A percentile compares a stretch with the other conserved stretches of the same genome.
phyloP scores from a whole-genome alignment of 2,113 vertebrate genomes.

The Tautogolabrus adspersus region DNA sequence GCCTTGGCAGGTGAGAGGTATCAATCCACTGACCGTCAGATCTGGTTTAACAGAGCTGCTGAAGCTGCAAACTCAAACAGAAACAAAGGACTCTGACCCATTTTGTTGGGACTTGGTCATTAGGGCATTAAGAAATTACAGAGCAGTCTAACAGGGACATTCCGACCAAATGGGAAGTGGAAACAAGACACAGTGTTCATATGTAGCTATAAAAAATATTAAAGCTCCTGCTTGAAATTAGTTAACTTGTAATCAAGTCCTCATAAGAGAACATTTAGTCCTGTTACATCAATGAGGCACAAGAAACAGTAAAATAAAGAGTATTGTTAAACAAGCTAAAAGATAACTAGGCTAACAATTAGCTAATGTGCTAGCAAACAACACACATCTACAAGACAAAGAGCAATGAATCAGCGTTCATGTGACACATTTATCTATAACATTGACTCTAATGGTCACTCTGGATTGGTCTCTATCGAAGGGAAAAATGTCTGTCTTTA shows the following conservation, averaged over 20 bases:
- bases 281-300: too few species aligned
- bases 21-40: slow-evolving; percentile 27
- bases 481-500: too few species aligned
- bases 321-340: too few species aligned
- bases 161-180: neutral
- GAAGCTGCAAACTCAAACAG: slow-evolving; percentile 18
- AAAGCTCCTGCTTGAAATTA: neutral
- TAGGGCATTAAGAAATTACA: slow-evolving; percentile 8
- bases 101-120: slow-evolving; percentile 1
- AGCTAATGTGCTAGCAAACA: too few species aligned
- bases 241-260: neutral
- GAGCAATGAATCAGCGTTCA: too few species aligned
- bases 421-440: too few species aligned
- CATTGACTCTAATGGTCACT: too few species aligned
- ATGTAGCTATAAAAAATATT: neutral
- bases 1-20: slow-evolving; percentile 18
- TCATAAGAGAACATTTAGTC: neutral
- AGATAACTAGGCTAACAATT: too few species aligned
- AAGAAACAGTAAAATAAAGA: too few species aligned
- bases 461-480: too few species aligned
- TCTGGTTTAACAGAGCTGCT: slow-evolving; percentile 24
- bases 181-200: neutral
- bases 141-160: neutral
- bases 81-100: slow-evolving; percentile 14
- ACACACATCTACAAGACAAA: too few species aligned